phyloP scores from a whole-genome alignment of 2,113 vertebrate genomes.

The Etia nguti region DNA sequence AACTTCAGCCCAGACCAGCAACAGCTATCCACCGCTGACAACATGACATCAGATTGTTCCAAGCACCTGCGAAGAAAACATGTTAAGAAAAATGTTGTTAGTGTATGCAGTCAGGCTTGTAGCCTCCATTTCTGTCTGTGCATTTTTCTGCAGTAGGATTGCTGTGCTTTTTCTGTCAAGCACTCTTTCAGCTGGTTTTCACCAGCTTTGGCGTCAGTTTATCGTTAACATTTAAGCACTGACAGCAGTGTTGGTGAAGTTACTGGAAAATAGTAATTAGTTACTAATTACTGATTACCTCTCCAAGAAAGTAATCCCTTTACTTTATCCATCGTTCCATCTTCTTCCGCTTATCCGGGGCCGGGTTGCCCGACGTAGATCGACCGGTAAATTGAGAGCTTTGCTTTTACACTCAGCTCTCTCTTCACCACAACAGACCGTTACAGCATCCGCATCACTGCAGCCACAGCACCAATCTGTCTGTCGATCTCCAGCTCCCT shows the following conservation, averaged over 20 bases:
- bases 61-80: neutral
- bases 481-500: too few relatives aligned
- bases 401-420: too few relatives aligned
- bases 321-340: too few relatives aligned
- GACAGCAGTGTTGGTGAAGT: neutral
- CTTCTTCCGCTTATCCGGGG: too few relatives aligned
- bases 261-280: neutral
- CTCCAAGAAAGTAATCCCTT: neutral
- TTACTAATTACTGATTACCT: neutral
- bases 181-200: neutral
- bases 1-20: neutral
- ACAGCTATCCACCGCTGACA: neutral
- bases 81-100: neutral
- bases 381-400: too few relatives aligned
- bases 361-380: too few relatives aligned
- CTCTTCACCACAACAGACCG: too few relatives aligned
- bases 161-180: neutral
- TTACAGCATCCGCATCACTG: too few relatives aligned
- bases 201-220: neutral
- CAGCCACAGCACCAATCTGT: too few relatives aligned
- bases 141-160: neutral
- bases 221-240: neutral
- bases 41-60: neutral
- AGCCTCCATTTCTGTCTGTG: neutral
- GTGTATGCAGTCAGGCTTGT: neutral